Conservation (phyloP, 2,888 invertebrate genomes). For the Abrostola tripartita region DNA sequence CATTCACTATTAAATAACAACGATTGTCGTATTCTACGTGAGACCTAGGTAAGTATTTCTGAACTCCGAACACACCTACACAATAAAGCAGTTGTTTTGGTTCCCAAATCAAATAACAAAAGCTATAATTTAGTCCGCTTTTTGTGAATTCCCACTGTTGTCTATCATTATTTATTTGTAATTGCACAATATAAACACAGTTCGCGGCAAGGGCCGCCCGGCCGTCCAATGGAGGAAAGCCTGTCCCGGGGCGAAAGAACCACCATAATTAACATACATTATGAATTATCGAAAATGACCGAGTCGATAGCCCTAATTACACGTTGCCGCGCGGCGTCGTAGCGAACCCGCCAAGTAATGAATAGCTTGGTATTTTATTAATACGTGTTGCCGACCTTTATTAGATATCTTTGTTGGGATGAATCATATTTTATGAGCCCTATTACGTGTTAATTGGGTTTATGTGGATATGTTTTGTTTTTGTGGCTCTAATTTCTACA, state of each 20-base stretch:
- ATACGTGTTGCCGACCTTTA: constrained; percentile 77
- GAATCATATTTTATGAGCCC: constrained; percentile 75
- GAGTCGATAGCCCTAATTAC: constrained; percentile 83
- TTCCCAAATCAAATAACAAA: constrained; percentile 60
- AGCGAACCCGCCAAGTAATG: constrained; percentile 71
- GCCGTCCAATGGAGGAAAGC: constrained; percentile 49
- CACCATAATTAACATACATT: constrained; percentile 87
- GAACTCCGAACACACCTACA: constrained; percentile 25
- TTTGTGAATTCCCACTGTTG: constrained; percentile 61
- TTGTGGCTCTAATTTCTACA: constrained; percentile 37
- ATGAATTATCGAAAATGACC: constrained; percentile 87
- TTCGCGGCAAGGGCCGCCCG: constrained; percentile 54
- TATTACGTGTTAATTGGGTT: constrained; percentile 79
- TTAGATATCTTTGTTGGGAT: constrained; percentile 79
- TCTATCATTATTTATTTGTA: constrained; percentile 70
- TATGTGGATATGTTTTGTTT: constrained; percentile 53
- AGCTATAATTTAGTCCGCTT: constrained; percentile 60
- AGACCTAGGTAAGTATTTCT: constrained; percentile 4
- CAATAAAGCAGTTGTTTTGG: constrained; percentile 38
- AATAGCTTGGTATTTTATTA: constrained; percentile 82
- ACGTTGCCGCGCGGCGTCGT: constrained; percentile 71
- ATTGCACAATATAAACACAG: constrained; percentile 65
- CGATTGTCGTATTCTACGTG: no score
- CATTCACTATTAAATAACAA: not conserved
- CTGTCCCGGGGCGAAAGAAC: constrained; percentile 76